These are phyloP conservation scores for Goniozus legneri DNA, from an alignment of 1,140 invertebrate species.

Conservation along the genomic window DNA sequence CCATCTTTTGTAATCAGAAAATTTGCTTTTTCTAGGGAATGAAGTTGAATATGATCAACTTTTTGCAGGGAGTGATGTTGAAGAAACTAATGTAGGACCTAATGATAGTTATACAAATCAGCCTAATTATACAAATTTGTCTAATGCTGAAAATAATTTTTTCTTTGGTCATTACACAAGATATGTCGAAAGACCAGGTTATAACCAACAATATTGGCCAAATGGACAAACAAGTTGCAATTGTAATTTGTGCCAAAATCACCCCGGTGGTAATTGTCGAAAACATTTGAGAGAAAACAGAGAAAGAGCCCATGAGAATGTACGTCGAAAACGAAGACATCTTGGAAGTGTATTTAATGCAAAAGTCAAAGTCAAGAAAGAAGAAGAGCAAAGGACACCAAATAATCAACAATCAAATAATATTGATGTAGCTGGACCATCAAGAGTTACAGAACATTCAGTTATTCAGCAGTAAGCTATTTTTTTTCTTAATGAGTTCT, in stretches of 20 bases:
- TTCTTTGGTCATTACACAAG: constrained; percentile 23
- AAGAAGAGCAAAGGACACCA: constrained; percentile 25
- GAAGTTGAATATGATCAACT: constrained; percentile 56
- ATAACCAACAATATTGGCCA: constrained; percentile 28
- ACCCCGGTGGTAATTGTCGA: constrained; percentile 22
- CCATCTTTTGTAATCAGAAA: too few species aligned
- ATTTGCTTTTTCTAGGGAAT: constrained; percentile 41
- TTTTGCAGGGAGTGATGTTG: constrained; percentile 55
- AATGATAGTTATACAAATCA: constrained; percentile 33
- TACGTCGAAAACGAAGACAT: constrained; percentile 28
- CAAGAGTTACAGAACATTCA: constrained; percentile 39
- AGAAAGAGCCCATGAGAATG: constrained; percentile 26
- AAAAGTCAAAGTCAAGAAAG: constrained; percentile 33
- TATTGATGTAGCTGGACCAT: constrained; percentile 44
- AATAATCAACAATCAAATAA: constrained; percentile 26
- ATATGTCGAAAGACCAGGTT: constrained; percentile 11
- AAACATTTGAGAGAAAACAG: constrained; percentile 20
- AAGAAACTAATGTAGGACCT: constrained; percentile 45
- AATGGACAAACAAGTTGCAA: constrained; percentile 25
- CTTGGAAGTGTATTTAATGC: constrained; percentile 25
- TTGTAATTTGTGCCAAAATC: constrained; percentile 35
- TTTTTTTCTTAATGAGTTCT: not conserved
- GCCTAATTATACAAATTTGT: constrained; percentile 24
- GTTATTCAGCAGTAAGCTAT: constrained; percentile 31
- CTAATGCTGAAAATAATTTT: constrained; percentile 26